These are phyloP conservation scores for Acanthopagrus latus DNA, from an alignment of 2,797 vertebrate genomes.

Conservation along the genomic window DNA sequence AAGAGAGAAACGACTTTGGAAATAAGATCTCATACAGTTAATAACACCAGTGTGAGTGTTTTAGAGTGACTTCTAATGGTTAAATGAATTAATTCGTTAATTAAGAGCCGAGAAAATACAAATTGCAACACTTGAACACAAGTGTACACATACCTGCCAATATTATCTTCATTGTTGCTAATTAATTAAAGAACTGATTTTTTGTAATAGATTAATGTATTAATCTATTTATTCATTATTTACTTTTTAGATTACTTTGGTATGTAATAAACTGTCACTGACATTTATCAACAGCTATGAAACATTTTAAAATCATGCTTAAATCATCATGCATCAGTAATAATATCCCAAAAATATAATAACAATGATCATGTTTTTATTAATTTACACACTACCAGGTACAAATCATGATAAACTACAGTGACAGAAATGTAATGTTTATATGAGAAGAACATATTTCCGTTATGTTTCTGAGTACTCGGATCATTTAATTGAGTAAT, in stretches of 20 bases:
- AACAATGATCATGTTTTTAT: neutral
- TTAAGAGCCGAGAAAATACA: neutral
- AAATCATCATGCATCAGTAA: neutral
- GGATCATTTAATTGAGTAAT: neutral
- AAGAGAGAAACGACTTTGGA: constrained; percentile 25
- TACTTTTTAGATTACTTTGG: neutral
- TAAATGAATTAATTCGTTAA: neutral
- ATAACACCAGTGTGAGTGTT: neutral
- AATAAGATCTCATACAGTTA: constrained; percentile 28
- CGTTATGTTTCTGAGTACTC: neutral
- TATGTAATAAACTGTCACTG: neutral
- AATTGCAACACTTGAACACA: neutral
- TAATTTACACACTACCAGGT: neutral
- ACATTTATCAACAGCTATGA: neutral
- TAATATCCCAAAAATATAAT: neutral
- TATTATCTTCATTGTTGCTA: neutral
- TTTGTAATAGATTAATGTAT: neutral
- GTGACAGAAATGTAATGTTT: neutral
- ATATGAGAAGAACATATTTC: neutral
- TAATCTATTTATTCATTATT: neutral
- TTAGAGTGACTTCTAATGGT: neutral
- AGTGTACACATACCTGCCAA: neutral
- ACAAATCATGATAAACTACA: neutral
- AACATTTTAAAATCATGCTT: neutral
- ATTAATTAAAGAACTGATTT: neutral